Conservation (phyloP, 1,140 invertebrate species). For the Brachionus sp. region DNA sequence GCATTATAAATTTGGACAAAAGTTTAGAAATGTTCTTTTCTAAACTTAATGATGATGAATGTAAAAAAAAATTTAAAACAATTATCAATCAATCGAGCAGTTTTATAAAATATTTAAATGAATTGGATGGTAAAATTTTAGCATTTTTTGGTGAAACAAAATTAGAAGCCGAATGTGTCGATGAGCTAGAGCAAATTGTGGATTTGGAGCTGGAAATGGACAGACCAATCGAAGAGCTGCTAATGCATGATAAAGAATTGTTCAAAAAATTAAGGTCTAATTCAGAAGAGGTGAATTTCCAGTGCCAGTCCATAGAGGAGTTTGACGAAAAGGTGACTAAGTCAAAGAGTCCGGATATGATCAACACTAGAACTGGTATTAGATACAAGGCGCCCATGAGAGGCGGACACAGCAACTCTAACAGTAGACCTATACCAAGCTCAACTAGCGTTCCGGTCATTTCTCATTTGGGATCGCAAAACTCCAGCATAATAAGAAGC, state of each 20-base stretch:
- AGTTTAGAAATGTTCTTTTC: background rate
- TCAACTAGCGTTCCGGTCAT: background rate
- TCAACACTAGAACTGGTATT: conserved; percentile 25
- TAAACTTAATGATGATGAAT: background rate
- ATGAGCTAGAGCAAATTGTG: background rate
- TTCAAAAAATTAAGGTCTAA: conserved; percentile 15
- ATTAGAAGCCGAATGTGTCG: background rate
- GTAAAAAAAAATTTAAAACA: conserved; percentile 1
- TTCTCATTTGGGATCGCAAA: background rate
- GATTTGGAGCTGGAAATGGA: background rate
- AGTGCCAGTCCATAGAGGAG: background rate
- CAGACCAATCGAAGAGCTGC: background rate
- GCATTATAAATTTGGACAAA: conserved; percentile 38
- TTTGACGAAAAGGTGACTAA: background rate
- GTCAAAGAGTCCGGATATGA: conserved; percentile 1
- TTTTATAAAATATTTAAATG: conserved; percentile 32
- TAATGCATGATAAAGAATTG: conserved; percentile 33
- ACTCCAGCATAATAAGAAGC: background rate
- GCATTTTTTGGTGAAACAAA: background rate
- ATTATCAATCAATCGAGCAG: background rate
- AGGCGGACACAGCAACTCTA: conserved; percentile 1
- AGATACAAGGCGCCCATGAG: conserved; percentile 41
- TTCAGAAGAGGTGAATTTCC: background rate
- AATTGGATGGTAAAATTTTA: background rate
- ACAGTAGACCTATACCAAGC: background rate